Conservation (phyloP, 2,797 vertebrate genomes). For the Gallinago stenura region DNA sequence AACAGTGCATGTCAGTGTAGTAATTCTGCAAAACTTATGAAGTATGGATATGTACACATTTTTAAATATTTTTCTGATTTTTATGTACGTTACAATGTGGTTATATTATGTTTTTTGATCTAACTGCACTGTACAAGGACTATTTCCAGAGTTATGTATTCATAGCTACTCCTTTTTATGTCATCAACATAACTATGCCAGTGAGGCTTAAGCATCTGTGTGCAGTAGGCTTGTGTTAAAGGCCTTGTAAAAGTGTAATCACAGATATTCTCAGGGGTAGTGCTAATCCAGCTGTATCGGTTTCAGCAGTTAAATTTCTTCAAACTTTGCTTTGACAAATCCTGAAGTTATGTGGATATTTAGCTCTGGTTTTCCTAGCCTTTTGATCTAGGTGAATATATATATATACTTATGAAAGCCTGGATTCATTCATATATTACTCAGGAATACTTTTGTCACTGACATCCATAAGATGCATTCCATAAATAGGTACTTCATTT, state of each 20-base stretch:
- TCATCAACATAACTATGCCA: not conserved
- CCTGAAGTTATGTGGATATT: not conserved
- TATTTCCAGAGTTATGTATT: not conserved
- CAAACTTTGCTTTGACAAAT: accelerated
- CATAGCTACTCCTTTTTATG: not conserved
- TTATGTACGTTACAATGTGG: not conserved
- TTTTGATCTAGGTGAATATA: not conserved
- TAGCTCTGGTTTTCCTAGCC: not conserved
- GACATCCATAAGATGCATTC: accelerated
- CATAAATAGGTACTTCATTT: not conserved
- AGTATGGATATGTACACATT: not conserved
- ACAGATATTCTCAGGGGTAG: not conserved
- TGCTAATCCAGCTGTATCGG: not conserved
- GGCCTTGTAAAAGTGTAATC: not conserved
- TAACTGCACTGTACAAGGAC: not conserved
- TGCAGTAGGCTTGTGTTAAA: not conserved
- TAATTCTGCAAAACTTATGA: not conserved
- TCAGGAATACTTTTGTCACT: not conserved
- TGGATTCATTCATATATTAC: too few relatives aligned
- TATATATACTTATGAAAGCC: too few relatives aligned
- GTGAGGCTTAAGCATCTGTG: not conserved
- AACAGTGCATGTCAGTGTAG: not conserved
- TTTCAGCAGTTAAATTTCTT: not conserved
- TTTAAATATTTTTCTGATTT: not conserved
- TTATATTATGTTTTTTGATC: not conserved